Base-by-base conservation (phyloP, 2,113 vertebrate genomes). In the Sylvia atricapilla region DNA sequence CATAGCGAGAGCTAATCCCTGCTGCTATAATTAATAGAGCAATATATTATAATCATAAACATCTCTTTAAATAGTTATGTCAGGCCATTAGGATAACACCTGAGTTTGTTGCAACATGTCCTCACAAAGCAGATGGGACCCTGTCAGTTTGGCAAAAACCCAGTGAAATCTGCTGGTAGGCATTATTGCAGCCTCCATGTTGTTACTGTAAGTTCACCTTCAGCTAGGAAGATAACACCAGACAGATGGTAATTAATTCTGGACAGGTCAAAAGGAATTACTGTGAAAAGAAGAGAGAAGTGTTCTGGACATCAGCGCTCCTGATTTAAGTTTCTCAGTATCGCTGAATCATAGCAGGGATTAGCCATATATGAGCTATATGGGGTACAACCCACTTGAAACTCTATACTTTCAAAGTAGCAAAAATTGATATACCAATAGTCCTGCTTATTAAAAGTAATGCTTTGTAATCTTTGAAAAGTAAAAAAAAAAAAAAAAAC, bases 241-340 rank as follows among this genome's bases (percentile, higher is more conserved):
- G 85, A 86, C 96, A 97, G 96, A 96, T 91, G 93, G 95, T 25
- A 94, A 97, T 95, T 95, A 96, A 96, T 96, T 96, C 80, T 90
- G 88, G 91, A 84, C 75, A 92, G 95, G 76, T 74, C 84, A 96
- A 67, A 95, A 95, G 30, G 53, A 94, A 91, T 93, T 95, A 94
- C 30, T 50, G 33, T 84, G 91, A 88, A 90, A 93, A 81, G 47
- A 78, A 83, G 37, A 73, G 46, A 91, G 58, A 69, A 90, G 37
- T n/a, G 16, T 4, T 81, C 25, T 89, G 88, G 89, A 90, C 66
- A 84, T 50, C 43, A 87, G 9, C 39, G 39, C 5, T 80, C 31
- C 44, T 79, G 21, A 25, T 75, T 67, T 58, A 60, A 60, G 52
- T 47, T 92, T 81, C 46, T 78, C 47, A 60, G 14, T 59, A n/a